Conservation (phyloP, 2,797 vertebrate species). For the Notolabrus celidotus region DNA sequence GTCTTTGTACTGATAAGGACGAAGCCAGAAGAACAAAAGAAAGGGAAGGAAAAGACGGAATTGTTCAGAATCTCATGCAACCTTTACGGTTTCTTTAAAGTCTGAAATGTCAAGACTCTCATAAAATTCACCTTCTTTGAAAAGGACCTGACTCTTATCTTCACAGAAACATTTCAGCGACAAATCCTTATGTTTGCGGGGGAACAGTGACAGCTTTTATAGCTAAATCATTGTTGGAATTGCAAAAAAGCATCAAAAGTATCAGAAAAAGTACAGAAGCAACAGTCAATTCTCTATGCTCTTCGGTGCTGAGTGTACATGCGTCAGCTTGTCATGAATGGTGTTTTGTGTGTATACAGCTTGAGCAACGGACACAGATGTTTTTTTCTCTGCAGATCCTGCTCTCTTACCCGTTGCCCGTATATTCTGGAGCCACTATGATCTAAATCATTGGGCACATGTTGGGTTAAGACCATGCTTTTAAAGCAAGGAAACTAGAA, state of each 20-base stretch:
- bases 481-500: too few relatives aligned
- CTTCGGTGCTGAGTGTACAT: neutral
- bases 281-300: neutral
- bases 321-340: conserved; percentile 8
- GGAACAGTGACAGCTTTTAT: neutral
- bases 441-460: conserved; percentile 8
- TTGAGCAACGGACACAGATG: neutral
- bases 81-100: conserved; percentile 10
- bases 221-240: conserved; percentile 3
- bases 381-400: neutral
- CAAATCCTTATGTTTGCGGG: neutral
- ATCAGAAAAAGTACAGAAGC: neutral
- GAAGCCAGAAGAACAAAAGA: conserved; percentile 14
- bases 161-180: neutral
- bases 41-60: conserved; percentile 20
- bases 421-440: neutral
- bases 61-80: conserved; percentile 5
- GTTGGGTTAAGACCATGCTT: too few relatives aligned
- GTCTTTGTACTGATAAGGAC: conserved; percentile 58
- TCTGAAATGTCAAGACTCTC: conserved; percentile 21
- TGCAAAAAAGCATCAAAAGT: neutral
- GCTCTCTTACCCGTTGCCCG: neutral
- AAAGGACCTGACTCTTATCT: neutral
- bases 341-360: neutral
- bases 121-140: conserved; percentile 7